These are phyloP conservation scores for Coleophora deauratella DNA, from an alignment of 2,888 invertebrate genomes.

Conservation along the genomic window DNA sequence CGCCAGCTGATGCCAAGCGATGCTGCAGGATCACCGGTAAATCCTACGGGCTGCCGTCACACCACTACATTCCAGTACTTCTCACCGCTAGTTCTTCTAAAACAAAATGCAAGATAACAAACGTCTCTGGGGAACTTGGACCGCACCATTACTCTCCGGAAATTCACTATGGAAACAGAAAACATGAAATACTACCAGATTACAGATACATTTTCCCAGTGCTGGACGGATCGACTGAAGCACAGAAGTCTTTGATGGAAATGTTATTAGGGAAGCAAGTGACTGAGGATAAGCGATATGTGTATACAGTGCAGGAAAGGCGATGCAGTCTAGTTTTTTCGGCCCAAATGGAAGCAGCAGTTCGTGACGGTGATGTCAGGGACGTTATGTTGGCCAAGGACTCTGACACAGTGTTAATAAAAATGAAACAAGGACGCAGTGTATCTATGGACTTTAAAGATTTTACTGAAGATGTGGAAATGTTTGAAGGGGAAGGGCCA, in stretches of 20 bases:
- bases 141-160: slow-evolving; percentile 76
- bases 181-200: slow-evolving; percentile 79
- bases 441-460: slow-evolving; percentile 82
- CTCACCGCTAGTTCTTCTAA: slow-evolving; percentile 66
- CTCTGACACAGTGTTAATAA: slow-evolving; percentile 81
- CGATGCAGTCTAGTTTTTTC: slow-evolving; percentile 84
- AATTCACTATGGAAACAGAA: slow-evolving; percentile 77
- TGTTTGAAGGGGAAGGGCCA: slow-evolving; percentile 83
- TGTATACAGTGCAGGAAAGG: slow-evolving; percentile 83
- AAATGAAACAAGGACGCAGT: slow-evolving; percentile 82
- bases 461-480: slow-evolving; percentile 70
- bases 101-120: slow-evolving; percentile 78
- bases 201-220: slow-evolving; percentile 84
- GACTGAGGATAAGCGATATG: slow-evolving; percentile 76
- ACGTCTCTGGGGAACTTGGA: slow-evolving; percentile 74
- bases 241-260: slow-evolving; percentile 76
- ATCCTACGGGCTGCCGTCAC: slow-evolving; percentile 81
- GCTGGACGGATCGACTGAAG: slow-evolving; percentile 79
- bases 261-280: slow-evolving; percentile 75
- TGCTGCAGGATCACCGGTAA: slow-evolving; percentile 87
- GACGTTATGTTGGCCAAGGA: slow-evolving; percentile 85
- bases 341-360: slow-evolving; percentile 82
- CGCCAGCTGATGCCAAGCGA: slow-evolving; percentile 87
- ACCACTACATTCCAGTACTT: slow-evolving; percentile 86
- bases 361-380: slow-evolving; percentile 83